Percentiles rank a stretch among this genome's conserved stretches.
These are phyloP conservation scores for Herpetotheres cachinnans DNA, from an alignment of 2,113 vertebrate genomes.

Conservation along the genomic window DNA sequence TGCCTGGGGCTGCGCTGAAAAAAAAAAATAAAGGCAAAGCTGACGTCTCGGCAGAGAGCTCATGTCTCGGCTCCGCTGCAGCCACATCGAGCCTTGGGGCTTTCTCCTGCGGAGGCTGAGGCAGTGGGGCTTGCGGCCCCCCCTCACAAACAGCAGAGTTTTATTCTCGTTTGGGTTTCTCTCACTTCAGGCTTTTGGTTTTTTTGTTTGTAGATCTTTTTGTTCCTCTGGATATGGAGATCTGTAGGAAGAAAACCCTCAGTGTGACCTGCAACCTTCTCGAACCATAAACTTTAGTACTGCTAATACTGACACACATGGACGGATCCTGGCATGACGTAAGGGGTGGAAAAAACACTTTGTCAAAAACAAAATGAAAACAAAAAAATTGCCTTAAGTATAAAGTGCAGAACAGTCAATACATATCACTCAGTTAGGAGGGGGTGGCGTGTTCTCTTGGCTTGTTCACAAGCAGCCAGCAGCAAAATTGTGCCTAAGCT, in stretches of 20 bases:
- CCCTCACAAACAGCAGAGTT: not conserved
- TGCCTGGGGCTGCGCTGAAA: not conserved
- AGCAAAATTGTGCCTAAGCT: constrained; percentile 80
- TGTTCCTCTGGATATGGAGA: constrained; percentile 31
- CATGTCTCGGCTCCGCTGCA: not conserved
- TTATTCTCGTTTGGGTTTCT: not conserved
- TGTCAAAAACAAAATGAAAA: constrained; percentile 44
- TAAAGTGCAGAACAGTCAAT: constrained; percentile 57
- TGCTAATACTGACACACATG: constrained; percentile 51
- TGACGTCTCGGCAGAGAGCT: not conserved
- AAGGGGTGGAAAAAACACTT: constrained; percentile 53
- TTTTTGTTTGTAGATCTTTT: not conserved
- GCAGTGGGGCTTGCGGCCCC: no score
- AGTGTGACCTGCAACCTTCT: constrained; percentile 27
- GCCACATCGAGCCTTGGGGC: not conserved
- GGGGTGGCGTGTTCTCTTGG: constrained; percentile 55
- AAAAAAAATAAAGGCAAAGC: not conserved
- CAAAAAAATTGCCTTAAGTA: constrained; percentile 80
- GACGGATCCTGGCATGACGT: constrained; percentile 14
- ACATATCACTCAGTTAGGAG: constrained; percentile 62
- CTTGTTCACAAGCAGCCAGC: constrained; percentile 71
- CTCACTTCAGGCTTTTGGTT: not conserved
- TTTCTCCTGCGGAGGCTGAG: not conserved
- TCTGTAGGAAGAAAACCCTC: constrained; percentile 18
- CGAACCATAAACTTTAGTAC: constrained; percentile 46